Base-by-base conservation (phyloP, 2,888 invertebrate species). In the Leuctra nigra region DNA sequence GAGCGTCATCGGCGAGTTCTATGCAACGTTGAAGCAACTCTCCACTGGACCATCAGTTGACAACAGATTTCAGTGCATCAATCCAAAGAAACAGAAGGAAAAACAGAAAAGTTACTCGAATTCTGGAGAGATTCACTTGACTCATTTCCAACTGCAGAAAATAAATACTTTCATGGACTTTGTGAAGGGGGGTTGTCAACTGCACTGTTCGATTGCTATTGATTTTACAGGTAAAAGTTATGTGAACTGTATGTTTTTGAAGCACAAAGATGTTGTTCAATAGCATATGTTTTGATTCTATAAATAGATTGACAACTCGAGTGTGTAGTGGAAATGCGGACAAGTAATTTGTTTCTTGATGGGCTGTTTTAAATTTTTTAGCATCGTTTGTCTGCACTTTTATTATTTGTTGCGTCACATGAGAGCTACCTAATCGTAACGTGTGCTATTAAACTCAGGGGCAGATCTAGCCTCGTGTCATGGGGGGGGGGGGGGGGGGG, bases 161-260 rank as follows among this genome's bases (percentile, higher is more conserved):
- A 63, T 65, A 20, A 63, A 64, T 56, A 72, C 77, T 3, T 81
- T 81, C 65, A 67, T 81, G 58, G 81, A 81, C 64, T 81, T 75
- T 65, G 72, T 81, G 44, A 71, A 74, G 60, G 77, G 76, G 47
- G 79, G 80, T 44, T 73, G 72, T 23, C 72, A 75, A 60, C 67
- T 75, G 41, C 69, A 73, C 62, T 74, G 72, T 60, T 70, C 72
- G 22, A 68, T 75, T 59, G 73, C 73, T 22, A 72, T 75, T 57
- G 75, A 75, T 64, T 75, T 75, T 61, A 75, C 75, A 58, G 72
- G 72, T 72, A 63, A 62, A 63, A n/a, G n/a, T 11, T 29, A 7
- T 29, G 29, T 29, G 29, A 29, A 29, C 16, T 60, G 1, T 23
- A n/a, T n/a, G n/a, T n/a, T n/a, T n/a, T n/a, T n/a, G n/a, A n/a